Conservation (phyloP, 2,797 vertebrate genomes). For the Anguilla obscura region DNA sequence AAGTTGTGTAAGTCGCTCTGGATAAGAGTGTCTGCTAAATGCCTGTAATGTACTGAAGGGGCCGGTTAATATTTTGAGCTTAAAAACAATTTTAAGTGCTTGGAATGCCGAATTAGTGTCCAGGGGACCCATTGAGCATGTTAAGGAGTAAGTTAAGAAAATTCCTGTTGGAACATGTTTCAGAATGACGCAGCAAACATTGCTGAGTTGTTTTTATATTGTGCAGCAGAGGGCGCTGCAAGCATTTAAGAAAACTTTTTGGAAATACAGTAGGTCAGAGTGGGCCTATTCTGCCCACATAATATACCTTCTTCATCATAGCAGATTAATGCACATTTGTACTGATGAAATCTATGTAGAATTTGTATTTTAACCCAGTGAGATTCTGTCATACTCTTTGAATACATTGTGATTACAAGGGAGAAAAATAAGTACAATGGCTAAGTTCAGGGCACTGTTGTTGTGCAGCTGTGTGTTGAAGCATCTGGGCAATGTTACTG, state of each 20-base stretch:
- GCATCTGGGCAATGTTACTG: slow-evolving; percentile 13
- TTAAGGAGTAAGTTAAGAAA: not conserved
- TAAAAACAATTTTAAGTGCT: not conserved
- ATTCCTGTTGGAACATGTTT: not conserved
- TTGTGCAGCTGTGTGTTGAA: slow-evolving; percentile 2
- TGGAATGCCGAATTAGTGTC: not conserved
- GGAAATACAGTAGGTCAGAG: slow-evolving; percentile 4
- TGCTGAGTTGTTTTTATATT: not conserved
- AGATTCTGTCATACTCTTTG: not conserved
- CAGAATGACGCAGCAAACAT: slow-evolving; percentile 24
- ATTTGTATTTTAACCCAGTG: not conserved
- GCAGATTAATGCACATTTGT: not conserved
- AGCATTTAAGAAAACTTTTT: slow-evolving; percentile 14
- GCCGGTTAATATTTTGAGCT: not conserved
- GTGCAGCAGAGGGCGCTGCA: slow-evolving; percentile 32
- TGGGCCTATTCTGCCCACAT: not conserved
- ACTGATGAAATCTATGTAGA: not conserved
- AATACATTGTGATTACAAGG: not conserved
- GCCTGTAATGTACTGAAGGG: not conserved
- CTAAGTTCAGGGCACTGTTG: not conserved
- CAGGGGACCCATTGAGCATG: not conserved
- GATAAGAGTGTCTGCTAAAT: too few relatives aligned
- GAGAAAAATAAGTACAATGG: not conserved
- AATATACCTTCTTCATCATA: not conserved
- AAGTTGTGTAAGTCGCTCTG: too few relatives aligned